A percentile compares a stretch with the other conserved stretches of the same genome.
Conservation (phyloP, 53 echinoderm and acorn worm genomes). For the Luidia sarsii region DNA sequence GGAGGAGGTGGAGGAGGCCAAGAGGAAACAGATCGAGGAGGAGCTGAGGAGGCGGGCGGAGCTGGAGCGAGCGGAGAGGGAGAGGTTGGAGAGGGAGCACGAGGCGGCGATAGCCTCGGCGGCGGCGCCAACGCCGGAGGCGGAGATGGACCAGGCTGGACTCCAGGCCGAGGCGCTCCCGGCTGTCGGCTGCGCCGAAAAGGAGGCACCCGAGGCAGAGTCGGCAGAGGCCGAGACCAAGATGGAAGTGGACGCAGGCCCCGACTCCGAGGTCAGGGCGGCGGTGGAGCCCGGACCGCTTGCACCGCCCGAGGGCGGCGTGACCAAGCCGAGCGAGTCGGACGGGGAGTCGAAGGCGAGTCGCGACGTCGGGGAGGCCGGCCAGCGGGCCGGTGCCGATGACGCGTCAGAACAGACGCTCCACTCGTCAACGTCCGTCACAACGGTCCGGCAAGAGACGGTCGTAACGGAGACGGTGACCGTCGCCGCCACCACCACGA, state of each 20-base stretch:
- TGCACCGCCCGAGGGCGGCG: too few species aligned
- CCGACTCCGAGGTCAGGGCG: not conserved
- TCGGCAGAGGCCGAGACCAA: not conserved
- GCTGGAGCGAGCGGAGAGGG: not conserved
- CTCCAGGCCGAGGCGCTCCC: not conserved
- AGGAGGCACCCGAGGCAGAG: not conserved
- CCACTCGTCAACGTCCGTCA: conserved; percentile 10
- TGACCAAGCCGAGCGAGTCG: too few species aligned
- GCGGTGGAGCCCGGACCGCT: not conserved
- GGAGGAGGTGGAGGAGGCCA: conserved; percentile 49
- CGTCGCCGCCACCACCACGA: not conserved
- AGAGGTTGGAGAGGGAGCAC: not conserved
- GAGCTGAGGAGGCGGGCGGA: conserved; percentile 12
- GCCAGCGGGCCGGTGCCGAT: not conserved
- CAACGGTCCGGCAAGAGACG: conserved; percentile 13
- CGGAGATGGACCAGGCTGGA: not conserved
- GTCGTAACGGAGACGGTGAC: conserved; percentile 25
- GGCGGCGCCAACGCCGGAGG: not conserved
- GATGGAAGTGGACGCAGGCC: conserved; percentile 17
- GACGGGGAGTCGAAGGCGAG: not conserved
- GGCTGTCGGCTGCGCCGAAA: not conserved
- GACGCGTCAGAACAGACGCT: not conserved
- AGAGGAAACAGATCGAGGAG: conserved; percentile 22
- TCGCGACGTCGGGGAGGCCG: not conserved
- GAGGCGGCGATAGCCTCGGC: too few species aligned